Conservation (phyloP, 2,113 vertebrate genomes). For the Boleophthalmus pectinirostris region DNA sequence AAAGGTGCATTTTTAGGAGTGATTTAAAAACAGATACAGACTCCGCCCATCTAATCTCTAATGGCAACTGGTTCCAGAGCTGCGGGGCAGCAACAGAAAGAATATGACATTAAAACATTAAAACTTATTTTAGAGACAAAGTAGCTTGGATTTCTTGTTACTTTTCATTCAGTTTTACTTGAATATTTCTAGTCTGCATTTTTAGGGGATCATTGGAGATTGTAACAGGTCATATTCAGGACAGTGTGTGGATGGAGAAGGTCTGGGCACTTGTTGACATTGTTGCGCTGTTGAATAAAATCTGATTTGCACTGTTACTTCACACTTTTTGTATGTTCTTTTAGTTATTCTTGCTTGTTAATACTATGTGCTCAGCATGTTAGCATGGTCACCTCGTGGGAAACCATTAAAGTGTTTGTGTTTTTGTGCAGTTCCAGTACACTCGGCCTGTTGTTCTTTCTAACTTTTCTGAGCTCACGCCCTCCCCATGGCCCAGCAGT, state of each 20-base stretch:
- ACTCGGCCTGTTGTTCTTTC: constrained; percentile 77
- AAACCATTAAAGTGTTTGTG: constrained; percentile 26
- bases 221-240: constrained; percentile 6
- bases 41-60: no score
- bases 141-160: not conserved
- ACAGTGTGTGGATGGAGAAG: constrained; percentile 27
- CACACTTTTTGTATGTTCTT: constrained; percentile 17
- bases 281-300: constrained; percentile 53
- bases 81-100: no score
- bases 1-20: no score
- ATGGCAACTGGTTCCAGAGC: no score
- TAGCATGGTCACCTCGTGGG: not conserved
- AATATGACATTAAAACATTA: no score
- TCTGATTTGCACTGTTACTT: constrained; percentile 29
- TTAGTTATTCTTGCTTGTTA: not conserved
- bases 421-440: constrained; percentile 42
- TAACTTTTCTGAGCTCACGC: constrained; percentile 20
- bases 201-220: no score
- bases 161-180: not conserved
- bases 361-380: not conserved
- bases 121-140: not conserved
- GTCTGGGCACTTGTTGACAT: constrained; percentile 46
- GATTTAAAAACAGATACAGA: no score
- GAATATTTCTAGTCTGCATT: no score
- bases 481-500: constrained; percentile 73